A percentile compares a stretch with the other conserved stretches of the same genome.
These are phyloP conservation scores for Odontomyia ornata DNA, from an alignment of 2,888 invertebrate genomes.

Conservation along the genomic window DNA sequence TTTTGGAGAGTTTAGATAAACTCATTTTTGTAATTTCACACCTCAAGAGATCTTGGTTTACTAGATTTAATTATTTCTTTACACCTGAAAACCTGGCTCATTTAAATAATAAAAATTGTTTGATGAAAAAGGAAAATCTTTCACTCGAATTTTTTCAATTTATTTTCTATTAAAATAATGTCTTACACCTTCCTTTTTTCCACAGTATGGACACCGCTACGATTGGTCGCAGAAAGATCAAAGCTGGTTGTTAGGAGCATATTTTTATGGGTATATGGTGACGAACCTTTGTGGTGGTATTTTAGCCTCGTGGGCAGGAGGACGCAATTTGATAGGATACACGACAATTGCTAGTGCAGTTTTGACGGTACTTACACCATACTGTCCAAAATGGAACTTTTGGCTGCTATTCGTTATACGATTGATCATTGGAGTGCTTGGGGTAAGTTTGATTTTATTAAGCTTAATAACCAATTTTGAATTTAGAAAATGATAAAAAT, in stretches of 20 bases:
- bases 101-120: too few species aligned
- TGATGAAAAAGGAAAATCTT: too few species aligned
- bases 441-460: slow-evolving; percentile 65
- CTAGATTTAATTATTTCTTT: too few species aligned
- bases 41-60: too few species aligned
- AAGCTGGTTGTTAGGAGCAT: slow-evolving; percentile 72
- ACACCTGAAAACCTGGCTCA: too few species aligned
- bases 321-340: slow-evolving; percentile 69
- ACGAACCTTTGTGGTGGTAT: slow-evolving; percentile 74
- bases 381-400: slow-evolving; percentile 69
- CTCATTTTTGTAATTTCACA: too few species aligned
- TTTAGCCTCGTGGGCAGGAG: slow-evolving; percentile 73
- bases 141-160: too few species aligned
- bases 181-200: too few species aligned
- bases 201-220: slow-evolving; percentile 65
- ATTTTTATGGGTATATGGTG: slow-evolving; percentile 75
- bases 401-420: slow-evolving; percentile 68
- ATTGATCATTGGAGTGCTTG: slow-evolving; percentile 71
- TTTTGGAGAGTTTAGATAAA: too few species aligned
- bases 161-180: too few species aligned
- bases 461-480: not conserved
- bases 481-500: too few species aligned
- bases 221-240: slow-evolving; percentile 71
- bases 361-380: slow-evolving; percentile 70
- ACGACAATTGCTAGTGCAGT: slow-evolving; percentile 66